Conservation (phyloP, 2,797 vertebrate species). For the Catharus ustulatus region DNA sequence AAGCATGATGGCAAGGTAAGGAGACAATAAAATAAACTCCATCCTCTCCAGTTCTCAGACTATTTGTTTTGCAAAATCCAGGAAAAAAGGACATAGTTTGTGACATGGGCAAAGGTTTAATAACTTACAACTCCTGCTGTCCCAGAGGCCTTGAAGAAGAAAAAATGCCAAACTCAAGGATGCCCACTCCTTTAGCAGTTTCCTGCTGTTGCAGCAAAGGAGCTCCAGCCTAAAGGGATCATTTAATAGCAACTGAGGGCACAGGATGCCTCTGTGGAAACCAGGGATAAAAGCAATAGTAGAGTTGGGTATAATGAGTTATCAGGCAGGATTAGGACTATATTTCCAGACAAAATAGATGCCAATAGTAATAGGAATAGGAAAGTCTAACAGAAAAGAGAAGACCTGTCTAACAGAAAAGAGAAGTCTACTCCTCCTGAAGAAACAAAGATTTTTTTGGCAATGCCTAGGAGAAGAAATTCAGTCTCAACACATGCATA, state of each 20-base stretch:
- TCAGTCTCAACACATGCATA: neutral
- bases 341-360: neutral
- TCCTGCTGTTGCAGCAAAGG: neutral
- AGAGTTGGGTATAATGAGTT: neutral
- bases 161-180: neutral
- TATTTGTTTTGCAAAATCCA: constrained; percentile 3
- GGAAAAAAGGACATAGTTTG: neutral
- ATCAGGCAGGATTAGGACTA: neutral
- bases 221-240: neutral
- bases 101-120: neutral
- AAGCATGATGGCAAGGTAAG: neutral
- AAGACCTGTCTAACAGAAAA: neutral
- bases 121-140: neutral
- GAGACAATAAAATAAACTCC: constrained; percentile 5
- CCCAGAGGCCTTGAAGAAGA: neutral
- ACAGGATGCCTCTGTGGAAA: neutral
- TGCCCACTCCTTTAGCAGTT: neutral
- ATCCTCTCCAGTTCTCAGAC: neutral
- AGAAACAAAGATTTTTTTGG: neutral
- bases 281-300: neutral
- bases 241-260: neutral
- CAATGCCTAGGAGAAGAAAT: neutral
- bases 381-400: neutral
- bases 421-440: neutral
- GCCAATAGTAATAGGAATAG: neutral